Conservation (phyloP, 2,888 invertebrate genomes). For the Branchellion lobata region DNA sequence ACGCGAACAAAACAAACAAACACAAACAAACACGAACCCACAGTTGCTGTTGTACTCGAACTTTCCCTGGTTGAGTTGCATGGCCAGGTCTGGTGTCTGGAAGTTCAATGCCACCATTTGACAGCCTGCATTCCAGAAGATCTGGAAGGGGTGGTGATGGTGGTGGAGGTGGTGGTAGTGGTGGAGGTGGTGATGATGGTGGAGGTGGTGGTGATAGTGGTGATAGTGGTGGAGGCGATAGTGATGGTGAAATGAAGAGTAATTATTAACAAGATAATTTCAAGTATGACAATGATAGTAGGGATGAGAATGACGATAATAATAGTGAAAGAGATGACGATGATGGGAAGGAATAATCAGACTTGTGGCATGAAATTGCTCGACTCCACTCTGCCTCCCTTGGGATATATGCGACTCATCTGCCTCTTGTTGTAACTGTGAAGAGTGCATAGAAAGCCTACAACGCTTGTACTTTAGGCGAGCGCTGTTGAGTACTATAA, state of each 20-base stretch:
- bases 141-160: constrained; percentile 67
- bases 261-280: background rate
- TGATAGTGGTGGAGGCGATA: background rate
- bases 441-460: constrained; percentile 18
- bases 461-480: background rate
- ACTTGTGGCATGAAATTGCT: constrained; percentile 99
- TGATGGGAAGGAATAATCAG: too few relatives aligned
- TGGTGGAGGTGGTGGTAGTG: background rate
- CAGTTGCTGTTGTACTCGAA: constrained; percentile 99
- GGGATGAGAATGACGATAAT: too few relatives aligned
- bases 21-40: too few relatives aligned
- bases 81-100: constrained; percentile 95
- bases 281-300: too few relatives aligned
- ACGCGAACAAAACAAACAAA: too few relatives aligned
- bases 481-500: background rate
- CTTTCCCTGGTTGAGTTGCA: constrained; percentile 99
- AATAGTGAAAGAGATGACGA: too few relatives aligned
- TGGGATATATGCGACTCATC: constrained; percentile 97
- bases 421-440: constrained; percentile 90
- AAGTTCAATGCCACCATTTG: constrained; percentile 98
- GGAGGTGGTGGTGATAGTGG: background rate
- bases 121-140: constrained; percentile 99
- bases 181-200: background rate
- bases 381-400: constrained; percentile 96
- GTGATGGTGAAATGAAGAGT: background rate